Evolutionary conservation across 1,140 invertebrate species (phyloP).

Genomic region (Cotesia glomerata): DNA sequence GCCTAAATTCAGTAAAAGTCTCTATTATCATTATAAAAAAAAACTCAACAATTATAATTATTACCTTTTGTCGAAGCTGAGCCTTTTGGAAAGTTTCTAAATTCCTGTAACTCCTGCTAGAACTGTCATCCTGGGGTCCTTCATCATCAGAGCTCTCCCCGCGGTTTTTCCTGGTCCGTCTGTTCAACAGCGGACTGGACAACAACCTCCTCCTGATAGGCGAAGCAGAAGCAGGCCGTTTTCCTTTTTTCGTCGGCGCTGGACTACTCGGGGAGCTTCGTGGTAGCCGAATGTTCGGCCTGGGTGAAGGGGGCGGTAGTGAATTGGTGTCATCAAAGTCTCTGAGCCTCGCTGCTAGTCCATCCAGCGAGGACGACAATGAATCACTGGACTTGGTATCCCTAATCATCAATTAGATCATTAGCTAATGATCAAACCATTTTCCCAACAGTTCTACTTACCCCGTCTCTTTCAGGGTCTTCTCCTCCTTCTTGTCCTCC

Average conservation of each 20-base stretch:
- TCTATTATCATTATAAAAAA: background rate
- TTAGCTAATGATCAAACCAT: background rate
- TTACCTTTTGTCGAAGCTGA: conserved; percentile 89
- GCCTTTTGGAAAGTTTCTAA: conserved; percentile 95
- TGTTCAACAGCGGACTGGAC: conserved; percentile 79
- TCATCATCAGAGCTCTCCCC: conserved; percentile 90
- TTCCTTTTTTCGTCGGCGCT: conserved; percentile 73
- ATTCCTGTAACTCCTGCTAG: conserved; percentile 76
- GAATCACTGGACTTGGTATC: conserved; percentile 55
- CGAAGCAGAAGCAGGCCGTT: conserved; percentile 78
- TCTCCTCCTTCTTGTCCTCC: conserved; percentile 20
- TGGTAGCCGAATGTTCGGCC: conserved; percentile 65
- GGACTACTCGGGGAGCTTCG: conserved; percentile 76
- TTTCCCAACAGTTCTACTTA: too few species aligned
- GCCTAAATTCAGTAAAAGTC: too few species aligned
- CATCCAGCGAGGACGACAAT: conserved; percentile 56
- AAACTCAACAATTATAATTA: background rate
- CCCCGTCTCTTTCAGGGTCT: background rate
- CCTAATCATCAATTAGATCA: background rate
- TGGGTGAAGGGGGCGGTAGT: conserved; percentile 59
- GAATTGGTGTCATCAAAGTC: conserved; percentile 59
- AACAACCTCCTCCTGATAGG: conserved; percentile 78
- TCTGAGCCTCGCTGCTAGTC: conserved; percentile 53
- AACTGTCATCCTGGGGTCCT: conserved; percentile 69
- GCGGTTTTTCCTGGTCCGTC: conserved; percentile 75